Evolutionary conservation across 2,113 vertebrate species (phyloP).

Genomic region (Serilophus lunatus): DNA sequence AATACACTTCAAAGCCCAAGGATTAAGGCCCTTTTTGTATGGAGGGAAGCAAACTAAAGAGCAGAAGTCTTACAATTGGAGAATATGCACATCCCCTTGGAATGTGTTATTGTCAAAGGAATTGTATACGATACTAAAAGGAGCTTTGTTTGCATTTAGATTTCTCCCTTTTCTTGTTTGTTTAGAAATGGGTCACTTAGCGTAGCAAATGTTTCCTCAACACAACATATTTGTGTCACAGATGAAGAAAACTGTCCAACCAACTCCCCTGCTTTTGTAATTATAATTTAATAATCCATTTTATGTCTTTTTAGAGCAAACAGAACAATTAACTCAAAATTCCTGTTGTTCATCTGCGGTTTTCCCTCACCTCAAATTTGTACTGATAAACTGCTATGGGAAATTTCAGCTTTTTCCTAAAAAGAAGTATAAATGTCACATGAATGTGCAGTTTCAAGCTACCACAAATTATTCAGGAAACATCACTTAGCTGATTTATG

Average conservation of each 20-base stretch:
- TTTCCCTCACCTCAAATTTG: background rate
- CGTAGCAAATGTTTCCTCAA: constrained; percentile 13
- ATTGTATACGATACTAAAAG: background rate
- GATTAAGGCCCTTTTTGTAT: background rate
- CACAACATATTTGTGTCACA: background rate
- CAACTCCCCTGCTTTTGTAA: background rate
- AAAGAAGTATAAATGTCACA: background rate
- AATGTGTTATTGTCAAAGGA: background rate
- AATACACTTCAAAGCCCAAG: background rate
- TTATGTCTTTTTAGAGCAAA: background rate
- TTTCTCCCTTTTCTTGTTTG: constrained; percentile 10
- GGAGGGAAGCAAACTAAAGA: background rate
- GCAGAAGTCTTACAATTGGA: background rate
- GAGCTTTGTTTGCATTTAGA: background rate
- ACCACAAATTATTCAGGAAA: constrained; percentile 53
- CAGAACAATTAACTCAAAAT: background rate
- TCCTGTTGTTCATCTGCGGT: background rate
- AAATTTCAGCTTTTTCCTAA: background rate
- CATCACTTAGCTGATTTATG: constrained; percentile 39
- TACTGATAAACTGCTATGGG: background rate
- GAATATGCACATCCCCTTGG: background rate
- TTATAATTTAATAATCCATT: background rate
- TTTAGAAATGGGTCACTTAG: constrained; percentile 13
- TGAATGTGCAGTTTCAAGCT: constrained; percentile 1
- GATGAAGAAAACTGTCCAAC: background rate